These are phyloP conservation scores for Drosophila pandora DNA, from an alignment of 1,140 invertebrate genomes.

Conservation along the genomic window DNA sequence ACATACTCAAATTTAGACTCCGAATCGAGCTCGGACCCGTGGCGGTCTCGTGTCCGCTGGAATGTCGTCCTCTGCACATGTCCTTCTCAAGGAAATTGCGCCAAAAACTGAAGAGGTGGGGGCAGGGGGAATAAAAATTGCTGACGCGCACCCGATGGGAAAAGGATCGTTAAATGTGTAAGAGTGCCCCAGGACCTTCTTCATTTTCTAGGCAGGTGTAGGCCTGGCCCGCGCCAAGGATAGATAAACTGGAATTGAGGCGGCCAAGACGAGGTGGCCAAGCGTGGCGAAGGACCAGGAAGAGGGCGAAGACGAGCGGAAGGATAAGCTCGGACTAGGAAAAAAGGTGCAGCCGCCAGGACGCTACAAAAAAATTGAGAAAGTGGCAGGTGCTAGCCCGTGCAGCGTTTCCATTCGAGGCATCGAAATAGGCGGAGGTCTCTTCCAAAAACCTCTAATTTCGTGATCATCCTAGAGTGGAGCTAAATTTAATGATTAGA, in stretches of 20 bases:
- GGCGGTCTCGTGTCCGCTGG: conserved; percentile 64
- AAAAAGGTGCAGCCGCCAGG: conserved; percentile 40
- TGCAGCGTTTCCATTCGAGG: conserved; percentile 1
- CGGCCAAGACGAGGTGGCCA: conserved; percentile 67
- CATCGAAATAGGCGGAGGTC: background rate
- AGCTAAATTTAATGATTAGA: background rate
- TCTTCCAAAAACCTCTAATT: background rate
- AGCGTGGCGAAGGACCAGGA: conserved; percentile 41
- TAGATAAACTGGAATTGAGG: conserved; percentile 72
- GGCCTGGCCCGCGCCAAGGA: conserved; percentile 50
- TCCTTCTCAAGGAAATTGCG: conserved; percentile 73
- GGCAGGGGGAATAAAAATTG: conserved; percentile 25
- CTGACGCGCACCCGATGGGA: conserved; percentile 29
- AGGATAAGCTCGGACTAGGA: conserved; percentile 27
- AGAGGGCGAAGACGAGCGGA: conserved; percentile 10
- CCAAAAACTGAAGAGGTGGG: conserved; percentile 42
- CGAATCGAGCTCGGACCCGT: conserved; percentile 25
- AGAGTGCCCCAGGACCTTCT: conserved; percentile 64
- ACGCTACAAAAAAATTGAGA: conserved; percentile 14
- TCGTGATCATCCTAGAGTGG: background rate
- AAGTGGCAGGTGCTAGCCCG: conserved; percentile 40
- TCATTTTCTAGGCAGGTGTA: conserved; percentile 76
- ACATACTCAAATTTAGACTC: too few species aligned
- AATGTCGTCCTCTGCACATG: conserved; percentile 71
- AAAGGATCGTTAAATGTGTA: conserved; percentile 68